Percentiles rank a stretch among this genome's conserved stretches.
Evolutionary conservation across 2,888 invertebrate species (phyloP).

Genomic region (Ophonus ardosiacus): DNA sequence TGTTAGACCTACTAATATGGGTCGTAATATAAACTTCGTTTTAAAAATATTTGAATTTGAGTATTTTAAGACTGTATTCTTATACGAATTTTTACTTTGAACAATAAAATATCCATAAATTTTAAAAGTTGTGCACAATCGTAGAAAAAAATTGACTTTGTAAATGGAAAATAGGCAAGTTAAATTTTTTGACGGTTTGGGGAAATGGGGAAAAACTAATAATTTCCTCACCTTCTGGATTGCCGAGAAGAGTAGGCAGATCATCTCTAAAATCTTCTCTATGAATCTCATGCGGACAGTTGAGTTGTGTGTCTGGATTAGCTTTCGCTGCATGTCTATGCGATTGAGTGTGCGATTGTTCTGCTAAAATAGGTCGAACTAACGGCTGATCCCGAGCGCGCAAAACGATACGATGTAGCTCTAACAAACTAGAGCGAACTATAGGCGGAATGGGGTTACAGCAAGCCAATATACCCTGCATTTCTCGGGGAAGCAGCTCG

Average conservation of each 20-base stretch:
- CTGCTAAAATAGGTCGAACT: conserved; percentile 78
- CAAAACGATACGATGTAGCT: conserved; percentile 82
- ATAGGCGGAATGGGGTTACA: conserved; percentile 95
- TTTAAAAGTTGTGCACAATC: no score
- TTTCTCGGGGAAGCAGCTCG: conserved; percentile 91
- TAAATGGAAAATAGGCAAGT: no score
- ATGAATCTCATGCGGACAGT: conserved; percentile 82
- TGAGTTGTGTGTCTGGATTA: conserved; percentile 78
- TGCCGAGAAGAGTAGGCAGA: conserved; percentile 77
- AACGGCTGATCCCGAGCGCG: conserved; percentile 84
- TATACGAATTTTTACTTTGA: no score
- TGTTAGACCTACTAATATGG: no score
- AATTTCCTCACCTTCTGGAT: not conserved
- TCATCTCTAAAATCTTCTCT: conserved; percentile 79
- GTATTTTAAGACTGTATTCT: no score
- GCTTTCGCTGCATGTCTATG: conserved; percentile 71
- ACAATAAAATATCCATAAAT: no score
- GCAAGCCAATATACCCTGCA: conserved; percentile 94
- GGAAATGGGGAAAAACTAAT: no score
- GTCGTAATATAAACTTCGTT: no score
- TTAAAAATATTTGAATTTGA: no score
- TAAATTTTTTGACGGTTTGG: no score
- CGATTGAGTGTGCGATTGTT: conserved; percentile 72
- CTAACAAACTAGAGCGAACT: conserved; percentile 77
- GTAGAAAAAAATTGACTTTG: no score